Percentiles rank a stretch among this genome's conserved stretches.
Evolutionary conservation across 2,113 vertebrate species (phyloP).

Genomic region (Microtus richardsoni): DNA sequence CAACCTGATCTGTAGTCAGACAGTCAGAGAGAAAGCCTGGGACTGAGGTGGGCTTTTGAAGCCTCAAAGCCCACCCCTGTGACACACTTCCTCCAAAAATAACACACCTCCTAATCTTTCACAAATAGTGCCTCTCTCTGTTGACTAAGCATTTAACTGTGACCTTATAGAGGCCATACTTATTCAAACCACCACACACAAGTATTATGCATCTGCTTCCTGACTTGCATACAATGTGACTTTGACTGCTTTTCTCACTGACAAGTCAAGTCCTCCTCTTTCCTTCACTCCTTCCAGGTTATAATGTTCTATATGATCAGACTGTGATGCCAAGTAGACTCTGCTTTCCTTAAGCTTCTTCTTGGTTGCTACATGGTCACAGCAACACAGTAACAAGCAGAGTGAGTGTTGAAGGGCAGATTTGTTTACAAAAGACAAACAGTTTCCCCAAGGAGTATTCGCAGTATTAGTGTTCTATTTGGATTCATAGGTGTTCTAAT

Average conservation of each 20-base stretch:
- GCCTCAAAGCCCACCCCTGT: neutral
- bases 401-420: neutral
- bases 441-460: neutral
- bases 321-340: neutral
- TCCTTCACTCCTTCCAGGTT: neutral
- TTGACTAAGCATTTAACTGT: neutral
- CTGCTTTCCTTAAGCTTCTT: neutral
- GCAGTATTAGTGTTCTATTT: neutral
- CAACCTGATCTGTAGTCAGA: neutral
- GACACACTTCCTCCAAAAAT: neutral
- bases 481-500: rapidly evolving
- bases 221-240: neutral
- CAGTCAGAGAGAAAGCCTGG: neutral
- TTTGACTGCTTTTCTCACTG: neutral
- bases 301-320: neutral
- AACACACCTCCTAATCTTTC: neutral
- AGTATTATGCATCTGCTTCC: neutral
- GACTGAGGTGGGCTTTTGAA: neutral
- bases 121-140: neutral
- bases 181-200: neutral
- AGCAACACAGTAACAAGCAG: neutral
- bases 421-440: neutral
- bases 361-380: neutral
- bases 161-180: too few relatives aligned
- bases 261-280: too few relatives aligned